Percentiles rank a stretch among this genome's conserved stretches.
phyloP scores from a whole-genome alignment of 2,888 invertebrate species.

The Tipula helvola region DNA sequence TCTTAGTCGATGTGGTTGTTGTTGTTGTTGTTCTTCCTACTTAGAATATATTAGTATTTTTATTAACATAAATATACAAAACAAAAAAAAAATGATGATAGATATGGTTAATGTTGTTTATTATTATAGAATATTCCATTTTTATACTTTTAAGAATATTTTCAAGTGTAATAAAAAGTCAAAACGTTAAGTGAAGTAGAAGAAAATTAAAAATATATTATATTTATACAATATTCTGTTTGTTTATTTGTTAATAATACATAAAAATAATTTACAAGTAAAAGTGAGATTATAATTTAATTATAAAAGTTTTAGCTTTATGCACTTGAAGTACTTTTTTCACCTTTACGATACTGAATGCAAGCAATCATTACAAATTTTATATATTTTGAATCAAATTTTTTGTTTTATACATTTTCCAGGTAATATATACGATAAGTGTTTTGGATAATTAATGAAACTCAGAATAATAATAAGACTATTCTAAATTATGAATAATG shows the following conservation, averaged over 20 bases:
- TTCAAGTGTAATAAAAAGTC: background rate
- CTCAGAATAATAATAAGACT: background rate
- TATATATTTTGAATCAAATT: background rate
- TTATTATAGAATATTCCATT: background rate
- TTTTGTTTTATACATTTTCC: background rate
- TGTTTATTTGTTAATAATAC: background rate
- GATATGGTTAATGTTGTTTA: conserved; percentile 4
- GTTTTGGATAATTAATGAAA: background rate
- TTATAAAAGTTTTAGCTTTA: background rate
- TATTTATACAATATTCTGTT: background rate
- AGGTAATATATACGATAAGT: background rate
- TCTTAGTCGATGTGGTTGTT: background rate
- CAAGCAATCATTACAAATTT: background rate
- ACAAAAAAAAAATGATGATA: background rate
- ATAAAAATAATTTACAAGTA: background rate
- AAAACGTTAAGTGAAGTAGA: background rate
- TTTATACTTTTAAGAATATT: background rate
- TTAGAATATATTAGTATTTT: background rate
- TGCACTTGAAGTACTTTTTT: background rate
- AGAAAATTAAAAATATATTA: background rate
- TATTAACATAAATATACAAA: background rate
- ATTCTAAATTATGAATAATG: no score
- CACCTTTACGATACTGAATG: background rate
- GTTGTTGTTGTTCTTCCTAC: background rate
- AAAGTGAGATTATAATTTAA: background rate